Base-by-base conservation (phyloP, 2,113 vertebrate species). In the Progne subis region DNA sequence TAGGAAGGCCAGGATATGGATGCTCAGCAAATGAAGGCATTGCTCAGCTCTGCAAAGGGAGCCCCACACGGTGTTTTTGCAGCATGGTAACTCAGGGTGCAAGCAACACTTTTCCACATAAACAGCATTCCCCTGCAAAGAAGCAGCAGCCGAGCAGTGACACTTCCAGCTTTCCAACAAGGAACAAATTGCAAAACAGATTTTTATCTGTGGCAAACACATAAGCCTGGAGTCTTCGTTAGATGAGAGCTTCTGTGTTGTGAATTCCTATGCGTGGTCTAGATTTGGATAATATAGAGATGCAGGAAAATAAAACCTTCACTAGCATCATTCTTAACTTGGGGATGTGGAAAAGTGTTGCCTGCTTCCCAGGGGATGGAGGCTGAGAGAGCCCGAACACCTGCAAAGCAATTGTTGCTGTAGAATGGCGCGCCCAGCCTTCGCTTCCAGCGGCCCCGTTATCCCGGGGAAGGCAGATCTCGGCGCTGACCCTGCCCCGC, bases 371-470 rank as follows among this genome's bases (percentile, higher is more conserved):
- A 2, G 31, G 23, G 79, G 60, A 53, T 3, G 32, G 84, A 29
- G 53, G 46, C 80, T 81, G 41, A 52, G 11, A 41, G 53, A 53
- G 29, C n/a, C 57, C 31, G 16, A 79, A 87, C 86, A 29, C 34
- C 93, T 47, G 69, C 88, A 56, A 12, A 55, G 90, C 94, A 90
- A 80, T 94, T 80, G 93, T 92, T 94, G 93, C 94, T 91, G 56
- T 3, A 24, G 37, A 60, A 4, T 5, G 3, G 77, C 53, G 11
- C 12, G 11, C 64, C 28, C 46, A 44, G 52, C 59, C 52, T 11
- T 9, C 11, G 1, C 65, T 17, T 6, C 2, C 60, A 2, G 0
- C 25, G 31, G 53, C 31, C 55, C 12, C 29, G 32, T 46, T 41
- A 3, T 39, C 24, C 44, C 1, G 19, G 24, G 28, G 14, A 20